Conservation (phyloP, 53 echinoderm and acorn worm species). For the Paracentrotus lividus region DNA sequence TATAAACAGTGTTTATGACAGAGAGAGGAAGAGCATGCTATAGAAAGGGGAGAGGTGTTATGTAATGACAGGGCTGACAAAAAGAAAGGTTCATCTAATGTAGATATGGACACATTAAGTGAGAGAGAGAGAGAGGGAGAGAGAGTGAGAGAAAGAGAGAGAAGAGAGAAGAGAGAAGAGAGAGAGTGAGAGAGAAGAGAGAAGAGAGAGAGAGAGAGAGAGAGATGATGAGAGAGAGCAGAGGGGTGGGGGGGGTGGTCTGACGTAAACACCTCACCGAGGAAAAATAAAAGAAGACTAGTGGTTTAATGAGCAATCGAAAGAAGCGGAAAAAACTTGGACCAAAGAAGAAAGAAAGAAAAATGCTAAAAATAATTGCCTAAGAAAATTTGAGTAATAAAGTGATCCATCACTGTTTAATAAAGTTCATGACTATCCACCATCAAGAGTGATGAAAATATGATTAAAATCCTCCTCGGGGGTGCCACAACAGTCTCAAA, state of each 20-base stretch:
- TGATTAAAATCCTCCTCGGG: slow-evolving; percentile 16
- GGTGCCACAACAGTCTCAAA: background rate
- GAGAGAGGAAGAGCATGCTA: background rate
- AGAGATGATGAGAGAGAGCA: background rate
- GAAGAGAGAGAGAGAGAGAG: background rate
- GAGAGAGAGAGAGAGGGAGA: background rate
- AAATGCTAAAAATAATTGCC: background rate
- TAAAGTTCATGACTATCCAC: slow-evolving; percentile 40
- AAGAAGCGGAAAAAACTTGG: background rate
- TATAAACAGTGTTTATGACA: no score
- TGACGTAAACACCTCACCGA: no score
- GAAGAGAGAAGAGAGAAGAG: background rate
- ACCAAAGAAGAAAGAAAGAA: slow-evolving; percentile 1
- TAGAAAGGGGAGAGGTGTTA: no score
- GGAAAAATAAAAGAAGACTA: background rate
- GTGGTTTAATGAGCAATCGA: background rate
- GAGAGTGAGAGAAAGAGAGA: background rate
- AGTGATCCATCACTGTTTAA: slow-evolving; percentile 44
- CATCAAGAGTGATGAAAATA: slow-evolving; percentile 21
- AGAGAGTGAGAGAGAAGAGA: background rate
- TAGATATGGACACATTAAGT: no score
- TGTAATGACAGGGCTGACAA: no score
- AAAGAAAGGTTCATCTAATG: no score
- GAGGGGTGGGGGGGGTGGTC: background rate
- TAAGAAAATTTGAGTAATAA: slow-evolving; percentile 37